These are phyloP conservation scores for Turdus rufiventris DNA, from an alignment of 2,113 vertebrate genomes.

Conservation along the genomic window DNA sequence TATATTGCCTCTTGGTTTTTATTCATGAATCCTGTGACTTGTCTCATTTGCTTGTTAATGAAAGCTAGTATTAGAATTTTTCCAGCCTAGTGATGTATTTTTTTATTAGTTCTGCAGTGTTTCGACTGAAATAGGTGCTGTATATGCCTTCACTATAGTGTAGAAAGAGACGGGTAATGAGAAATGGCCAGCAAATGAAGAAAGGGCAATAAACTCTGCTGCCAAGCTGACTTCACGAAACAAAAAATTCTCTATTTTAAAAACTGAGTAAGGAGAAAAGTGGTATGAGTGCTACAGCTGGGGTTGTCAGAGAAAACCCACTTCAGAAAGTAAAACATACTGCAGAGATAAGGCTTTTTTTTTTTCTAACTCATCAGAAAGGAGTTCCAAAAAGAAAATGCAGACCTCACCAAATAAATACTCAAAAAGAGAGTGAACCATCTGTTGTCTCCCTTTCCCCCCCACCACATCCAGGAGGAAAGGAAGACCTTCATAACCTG, in stretches of 20 bases:
- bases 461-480: neutral
- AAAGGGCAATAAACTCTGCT: neutral
- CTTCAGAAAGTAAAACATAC: constrained; percentile 47
- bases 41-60: neutral
- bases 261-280: constrained; percentile 18
- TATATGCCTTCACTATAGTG: neutral
- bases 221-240: neutral
- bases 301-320: constrained; percentile 41
- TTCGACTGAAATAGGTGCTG: neutral
- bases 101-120: neutral
- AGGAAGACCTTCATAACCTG: neutral
- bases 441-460: neutral
- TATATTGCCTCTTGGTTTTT: neutral
- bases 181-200: neutral
- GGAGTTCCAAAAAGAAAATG: constrained; percentile 43
- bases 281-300: constrained; percentile 9
- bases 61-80: neutral
- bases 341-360: constrained; percentile 35
- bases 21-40: neutral
- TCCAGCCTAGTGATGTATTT: neutral
- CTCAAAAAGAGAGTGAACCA: neutral
- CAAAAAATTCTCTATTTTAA: neutral
- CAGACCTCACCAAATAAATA: constrained; percentile 32
- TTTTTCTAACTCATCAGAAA: constrained; percentile 25
- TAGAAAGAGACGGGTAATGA: neutral